Evolutionary conservation across 2,888 invertebrate genomes (phyloP), one percentile per base, ranked within the genome.

Genomic region (Mallateleia sp.): DNA sequence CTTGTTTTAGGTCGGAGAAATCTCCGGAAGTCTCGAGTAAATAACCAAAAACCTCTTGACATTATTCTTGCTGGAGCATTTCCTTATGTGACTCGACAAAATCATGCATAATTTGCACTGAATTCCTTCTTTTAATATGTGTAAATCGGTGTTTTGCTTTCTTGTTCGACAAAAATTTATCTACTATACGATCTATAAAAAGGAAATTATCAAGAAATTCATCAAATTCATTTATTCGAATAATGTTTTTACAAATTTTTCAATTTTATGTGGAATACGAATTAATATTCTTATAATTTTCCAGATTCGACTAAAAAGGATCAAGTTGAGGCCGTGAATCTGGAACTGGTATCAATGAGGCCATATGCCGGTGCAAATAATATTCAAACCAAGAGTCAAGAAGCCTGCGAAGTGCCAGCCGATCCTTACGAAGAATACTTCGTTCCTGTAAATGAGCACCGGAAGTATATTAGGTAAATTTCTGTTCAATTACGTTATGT

Each of bases 401-500:
- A 94, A 89, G 95, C 95, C n/a, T 95, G 94, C 89, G 94, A 95
- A 74, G 91, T 95, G 60, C 96, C 97, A 24, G 96, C 96, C 42
- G 97, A 97, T 94, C 97, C 97, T 6, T 97, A 98, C 94, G 97
- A 98, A 92, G 98, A 98, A 92, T 98, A 98, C 95, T 98, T 98
- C 94, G 97, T 98, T 87, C 97, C 98, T 34, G 98, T 98, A 88
- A 98, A 98, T 94, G 97, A 98, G 93, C 98, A 98, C 95, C 96
- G 97, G 94, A 98, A 98, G 95, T 98, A 97, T 94, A 97, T 98
- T 96, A 97, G 98, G 98, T 98, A 94, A 95, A 80, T 75, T 11
- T 47, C 42, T 2, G 18, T 34, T 58, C 11, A 0, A 7, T 25
- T 25, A 4, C 15, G 22, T 62, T 15, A 62, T 2, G 18, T 34